Evolutionary conservation across 2,888 invertebrate species (phyloP), one percentile per base, ranked within the genome.

Genomic region (Biston stratarius): DNA sequence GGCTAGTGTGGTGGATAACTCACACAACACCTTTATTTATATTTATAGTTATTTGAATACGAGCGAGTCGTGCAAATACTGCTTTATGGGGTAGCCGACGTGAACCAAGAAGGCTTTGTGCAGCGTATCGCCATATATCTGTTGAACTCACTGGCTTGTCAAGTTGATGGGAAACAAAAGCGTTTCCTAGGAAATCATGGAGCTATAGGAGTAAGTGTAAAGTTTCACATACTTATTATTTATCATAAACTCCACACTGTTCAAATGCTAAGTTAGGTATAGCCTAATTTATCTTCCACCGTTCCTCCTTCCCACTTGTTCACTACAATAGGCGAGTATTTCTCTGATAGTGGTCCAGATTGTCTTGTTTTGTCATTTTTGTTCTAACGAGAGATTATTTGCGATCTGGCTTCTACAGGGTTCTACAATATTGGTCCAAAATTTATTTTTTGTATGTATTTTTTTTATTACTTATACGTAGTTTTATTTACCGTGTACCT

Each of bases 41-140:
- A 0, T 64, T 88, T 86, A 11, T 87, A 99, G 99, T 91, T 98
- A 81, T 98, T 98, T 87, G 97, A 98, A 85, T 99, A 98, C 83
- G 96, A 97, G 79, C 95, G 98, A 36, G 95, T 99, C 34, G 98
- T 98, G 0, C 95, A 96, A 76, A 96, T 98, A 61, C 93, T 99
- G 56, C 90, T 99, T 69, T 96, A 96, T 81, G 97, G 98, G 34
- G 97, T 98, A 0, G 95, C 96, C 24, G 96, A 97, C 77, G 96
- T 96, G 69, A 96, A 97, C 78, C 97, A 97, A 78, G 98, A 98
- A 86, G 97, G 97, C 47, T 98, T 99, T 86, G 98, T 99, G 10
- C 99, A 98, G 85, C 95, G 99, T 72, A 98, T 99, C 80, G 98
- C 98, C 33, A 98, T 99, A 77, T 99, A 98, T 90, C 94, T 99